phyloP scores from a whole-genome alignment of 2,888 invertebrate species.

The Teleiodes luculella region DNA sequence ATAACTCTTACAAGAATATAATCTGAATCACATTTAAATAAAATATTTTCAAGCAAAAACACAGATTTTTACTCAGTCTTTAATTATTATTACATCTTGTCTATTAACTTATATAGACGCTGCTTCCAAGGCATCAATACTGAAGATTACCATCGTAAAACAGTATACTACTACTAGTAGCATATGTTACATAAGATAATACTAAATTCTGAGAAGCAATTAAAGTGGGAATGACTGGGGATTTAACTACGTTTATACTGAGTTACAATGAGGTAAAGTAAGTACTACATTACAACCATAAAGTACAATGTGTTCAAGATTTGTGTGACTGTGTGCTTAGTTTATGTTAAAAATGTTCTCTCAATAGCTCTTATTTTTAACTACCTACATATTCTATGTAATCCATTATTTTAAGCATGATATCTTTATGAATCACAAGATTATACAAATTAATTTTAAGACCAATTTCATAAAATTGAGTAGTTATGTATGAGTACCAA shows the following conservation, averaged over 20 bases:
- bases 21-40: too few relatives aligned
- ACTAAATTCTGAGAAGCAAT: slow-evolving; percentile 38
- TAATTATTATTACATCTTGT: background rate
- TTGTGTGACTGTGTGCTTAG: too few relatives aligned
- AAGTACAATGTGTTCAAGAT: slow-evolving; percentile 7
- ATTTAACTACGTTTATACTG: slow-evolving; percentile 26
- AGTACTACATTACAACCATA: background rate
- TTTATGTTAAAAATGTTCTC: background rate
- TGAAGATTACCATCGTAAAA: slow-evolving; percentile 13
- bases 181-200: slow-evolving; percentile 26
- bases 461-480: background rate
- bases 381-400: background rate
- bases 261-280: slow-evolving; percentile 20
- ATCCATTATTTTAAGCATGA: too few relatives aligned
- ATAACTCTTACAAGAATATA: too few relatives aligned
- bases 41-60: too few relatives aligned
- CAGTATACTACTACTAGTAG: slow-evolving; percentile 20
- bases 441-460: background rate
- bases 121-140: background rate
- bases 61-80: background rate
- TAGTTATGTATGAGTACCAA: background rate
- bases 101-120: background rate
- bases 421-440: too few relatives aligned
- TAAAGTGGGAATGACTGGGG: slow-evolving; percentile 34
- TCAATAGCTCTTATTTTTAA: background rate